These are phyloP conservation scores for Salvelinus namaycush DNA, from an alignment of 2,113 vertebrate species.

Conservation along the genomic window DNA sequence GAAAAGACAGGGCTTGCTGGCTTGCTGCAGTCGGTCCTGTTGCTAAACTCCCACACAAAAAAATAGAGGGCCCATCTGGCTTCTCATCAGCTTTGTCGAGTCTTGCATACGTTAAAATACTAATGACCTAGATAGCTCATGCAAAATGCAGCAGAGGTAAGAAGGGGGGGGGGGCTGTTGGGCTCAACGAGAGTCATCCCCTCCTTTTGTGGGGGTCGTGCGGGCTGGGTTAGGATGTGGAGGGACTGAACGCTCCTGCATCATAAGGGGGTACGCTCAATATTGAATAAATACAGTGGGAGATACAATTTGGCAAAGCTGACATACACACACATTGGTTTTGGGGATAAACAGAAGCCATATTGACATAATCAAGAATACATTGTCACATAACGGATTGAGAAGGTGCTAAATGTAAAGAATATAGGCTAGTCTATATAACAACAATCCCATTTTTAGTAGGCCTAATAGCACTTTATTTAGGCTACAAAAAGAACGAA, in stretches of 20 bases:
- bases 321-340: background rate
- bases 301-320: constrained; percentile 42
- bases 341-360: background rate
- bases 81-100: constrained; percentile 86
- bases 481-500: background rate
- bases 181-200: constrained; percentile 32
- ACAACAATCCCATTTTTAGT: background rate
- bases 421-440: background rate
- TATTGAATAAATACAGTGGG: constrained; percentile 33
- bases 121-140: constrained; percentile 94
- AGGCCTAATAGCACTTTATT: too few species aligned
- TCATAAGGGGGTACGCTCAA: constrained; percentile 39
- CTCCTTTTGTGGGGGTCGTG: constrained; percentile 66
- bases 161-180: constrained; percentile 13
- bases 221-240: constrained; percentile 42
- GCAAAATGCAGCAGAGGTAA: constrained; percentile 75
- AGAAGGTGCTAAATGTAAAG: background rate
- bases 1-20: constrained; percentile 61
- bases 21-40: constrained; percentile 69
- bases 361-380: too few species aligned
- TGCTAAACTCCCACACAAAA: constrained; percentile 70
- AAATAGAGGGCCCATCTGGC: constrained; percentile 84
- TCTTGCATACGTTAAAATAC: constrained; percentile 87
- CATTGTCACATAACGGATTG: background rate
- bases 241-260: constrained; percentile 49